A percentile compares a stretch with the other conserved stretches of the same genome.
These are phyloP conservation scores for Hypsopygia costalis DNA, from an alignment of 2,888 invertebrate species.

Conservation along the genomic window DNA sequence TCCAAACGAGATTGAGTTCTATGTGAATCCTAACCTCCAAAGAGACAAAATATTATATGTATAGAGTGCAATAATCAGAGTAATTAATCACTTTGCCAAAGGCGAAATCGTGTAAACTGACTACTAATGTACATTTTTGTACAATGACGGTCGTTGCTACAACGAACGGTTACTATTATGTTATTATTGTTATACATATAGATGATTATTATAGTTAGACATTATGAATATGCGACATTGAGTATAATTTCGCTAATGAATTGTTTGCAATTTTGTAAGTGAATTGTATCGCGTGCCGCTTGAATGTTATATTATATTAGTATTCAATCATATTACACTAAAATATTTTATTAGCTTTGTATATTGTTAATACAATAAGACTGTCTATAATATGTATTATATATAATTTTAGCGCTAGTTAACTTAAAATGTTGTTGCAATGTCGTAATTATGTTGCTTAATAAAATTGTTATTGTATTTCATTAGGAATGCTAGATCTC, in stretches of 20 bases:
- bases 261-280: constrained; percentile 8
- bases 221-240: constrained; percentile 10
- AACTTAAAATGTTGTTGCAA: constrained; percentile 38
- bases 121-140: constrained; percentile 22
- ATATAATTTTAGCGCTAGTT: constrained; percentile 31
- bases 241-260: constrained; percentile 17
- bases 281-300: constrained; percentile 4
- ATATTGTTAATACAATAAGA: constrained; percentile 57
- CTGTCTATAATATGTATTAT: constrained; percentile 51
- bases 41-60: constrained; percentile 42
- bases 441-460: constrained; percentile 27
- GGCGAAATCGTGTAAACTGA: constrained; percentile 42
- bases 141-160: constrained; percentile 22
- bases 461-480: constrained; percentile 46
- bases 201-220: constrained; percentile 1
- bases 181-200: constrained; percentile 2
- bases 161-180: constrained; percentile 20
- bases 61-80: constrained; percentile 62
- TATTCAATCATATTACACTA: constrained; percentile 29
- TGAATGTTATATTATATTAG: constrained; percentile 24
- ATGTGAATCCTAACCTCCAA: constrained; percentile 39
- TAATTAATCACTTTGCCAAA: constrained; percentile 62
- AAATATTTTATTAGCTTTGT: constrained; percentile 46
- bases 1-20: constrained; percentile 54
- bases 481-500: constrained; percentile 73